A percentile compares a stretch with the other conserved stretches of the same genome.
phyloP scores from a whole-genome alignment of 2,888 invertebrate genomes.

The Uloborus plumipes region DNA sequence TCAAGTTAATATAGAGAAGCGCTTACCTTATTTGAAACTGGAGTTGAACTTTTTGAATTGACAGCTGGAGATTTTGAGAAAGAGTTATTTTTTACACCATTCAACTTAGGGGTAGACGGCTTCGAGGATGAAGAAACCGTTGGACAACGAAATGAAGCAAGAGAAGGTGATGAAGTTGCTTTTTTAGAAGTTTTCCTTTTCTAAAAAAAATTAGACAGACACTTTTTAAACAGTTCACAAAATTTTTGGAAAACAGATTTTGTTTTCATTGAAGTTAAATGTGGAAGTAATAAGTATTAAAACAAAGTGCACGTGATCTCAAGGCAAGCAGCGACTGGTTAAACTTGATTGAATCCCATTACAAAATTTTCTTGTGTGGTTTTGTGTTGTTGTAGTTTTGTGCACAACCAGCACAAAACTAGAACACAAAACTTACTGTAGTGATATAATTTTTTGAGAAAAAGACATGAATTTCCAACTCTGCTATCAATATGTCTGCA shows the following conservation, averaged over 20 bases:
- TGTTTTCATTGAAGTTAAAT: background rate
- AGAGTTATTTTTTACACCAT: background rate
- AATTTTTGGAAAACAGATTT: background rate
- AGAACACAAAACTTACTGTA: too few species aligned
- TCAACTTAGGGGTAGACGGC: background rate
- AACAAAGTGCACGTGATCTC: too few species aligned
- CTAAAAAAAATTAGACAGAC: background rate
- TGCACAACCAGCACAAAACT: too few species aligned
- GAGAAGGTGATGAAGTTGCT: background rate
- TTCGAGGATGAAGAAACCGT: background rate
- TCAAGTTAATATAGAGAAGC: background rate
- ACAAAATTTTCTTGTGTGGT: too few species aligned
- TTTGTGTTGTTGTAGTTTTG: too few species aligned
- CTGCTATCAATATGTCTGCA: too few species aligned
- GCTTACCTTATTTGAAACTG: background rate
- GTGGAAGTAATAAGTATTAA: too few species aligned
- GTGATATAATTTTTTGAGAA: too few species aligned
- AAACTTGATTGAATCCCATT: too few species aligned
- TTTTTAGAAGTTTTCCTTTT: background rate
- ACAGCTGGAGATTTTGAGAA: background rate
- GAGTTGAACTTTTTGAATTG: background rate
- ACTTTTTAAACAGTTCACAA: background rate
- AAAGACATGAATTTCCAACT: too few species aligned
- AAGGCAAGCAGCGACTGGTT: too few species aligned
- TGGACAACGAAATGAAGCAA: background rate